A percentile compares a stretch with the other conserved stretches of the same genome.
phyloP scores from a whole-genome alignment of 2,888 invertebrate genomes.

The Dasypogon diadema region DNA sequence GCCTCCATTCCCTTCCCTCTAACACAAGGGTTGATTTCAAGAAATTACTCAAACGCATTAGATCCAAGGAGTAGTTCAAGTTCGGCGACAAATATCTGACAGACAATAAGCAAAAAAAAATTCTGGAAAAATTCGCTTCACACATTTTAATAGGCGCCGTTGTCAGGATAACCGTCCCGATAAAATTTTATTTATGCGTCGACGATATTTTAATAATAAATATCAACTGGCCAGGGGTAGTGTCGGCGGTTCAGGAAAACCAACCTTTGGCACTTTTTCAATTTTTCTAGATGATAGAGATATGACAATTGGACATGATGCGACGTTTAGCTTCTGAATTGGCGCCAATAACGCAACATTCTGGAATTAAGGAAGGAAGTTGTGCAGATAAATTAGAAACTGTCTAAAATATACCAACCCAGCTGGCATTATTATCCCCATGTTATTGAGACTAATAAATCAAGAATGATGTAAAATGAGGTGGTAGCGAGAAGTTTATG shows the following conservation, averaged over 20 bases:
- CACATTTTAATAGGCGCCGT: conserved; percentile 49
- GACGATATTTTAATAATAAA: conserved; percentile 49
- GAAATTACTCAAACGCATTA: conserved; percentile 25
- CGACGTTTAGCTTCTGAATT: background rate
- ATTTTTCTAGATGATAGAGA: conserved; percentile 1
- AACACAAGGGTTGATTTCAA: conserved; percentile 17
- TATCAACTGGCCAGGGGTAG: background rate
- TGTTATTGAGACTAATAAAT: conserved; percentile 17
- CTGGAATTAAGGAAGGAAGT: conserved; percentile 21
- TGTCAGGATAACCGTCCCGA: conserved; percentile 47
- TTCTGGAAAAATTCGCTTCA: conserved; percentile 33
- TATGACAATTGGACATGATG: background rate
- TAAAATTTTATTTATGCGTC: conserved; percentile 53
- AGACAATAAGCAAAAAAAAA: conserved; percentile 18
- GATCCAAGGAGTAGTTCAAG: background rate
- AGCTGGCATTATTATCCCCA: conserved; percentile 16
- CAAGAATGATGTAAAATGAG: conserved; percentile 9
- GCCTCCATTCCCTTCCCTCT: background rate
- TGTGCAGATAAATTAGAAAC: background rate
- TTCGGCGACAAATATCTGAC: conserved; percentile 37
- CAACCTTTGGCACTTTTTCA: conserved; percentile 30
- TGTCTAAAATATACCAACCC: background rate
- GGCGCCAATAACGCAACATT: conserved; percentile 26
- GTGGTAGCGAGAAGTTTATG: conserved; percentile 27
- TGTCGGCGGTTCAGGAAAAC: background rate